These are phyloP conservation scores for Tetraneura akinire DNA, from an alignment of 1,140 invertebrate species.

Conservation along the genomic window DNA sequence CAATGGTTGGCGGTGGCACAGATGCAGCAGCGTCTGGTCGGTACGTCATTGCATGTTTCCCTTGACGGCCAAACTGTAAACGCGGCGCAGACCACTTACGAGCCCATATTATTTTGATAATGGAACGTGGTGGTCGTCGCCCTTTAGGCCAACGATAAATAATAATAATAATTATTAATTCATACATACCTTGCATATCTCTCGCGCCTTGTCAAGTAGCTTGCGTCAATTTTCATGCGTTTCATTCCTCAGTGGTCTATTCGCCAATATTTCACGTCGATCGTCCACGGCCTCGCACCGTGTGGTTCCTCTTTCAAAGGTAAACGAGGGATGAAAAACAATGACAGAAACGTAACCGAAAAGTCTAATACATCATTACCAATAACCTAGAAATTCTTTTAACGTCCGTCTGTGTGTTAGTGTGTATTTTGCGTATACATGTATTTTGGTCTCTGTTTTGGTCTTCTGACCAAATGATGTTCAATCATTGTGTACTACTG, in stretches of 20 bases:
- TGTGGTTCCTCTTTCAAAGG: neutral
- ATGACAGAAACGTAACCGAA: no score
- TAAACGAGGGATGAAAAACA: neutral
- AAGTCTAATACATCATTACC: neutral
- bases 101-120: constrained; percentile 25
- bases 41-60: constrained; percentile 34
- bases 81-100: neutral
- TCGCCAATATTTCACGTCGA: neutral
- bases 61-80: constrained; percentile 48
- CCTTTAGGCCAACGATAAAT: neutral
- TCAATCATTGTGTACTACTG: no score
- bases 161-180: no score
- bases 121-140: constrained; percentile 10
- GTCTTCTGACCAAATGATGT: no score
- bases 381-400: constrained; percentile 29
- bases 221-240: neutral
- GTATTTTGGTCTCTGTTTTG: neutral
- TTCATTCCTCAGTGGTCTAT: neutral
- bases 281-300: neutral
- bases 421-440: neutral
- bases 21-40: neutral
- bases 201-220: neutral
- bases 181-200: neutral
- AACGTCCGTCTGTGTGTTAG: neutral
- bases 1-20: neutral